Conservation (phyloP, 2,888 invertebrate genomes). For the Metopia argyrocephala region DNA sequence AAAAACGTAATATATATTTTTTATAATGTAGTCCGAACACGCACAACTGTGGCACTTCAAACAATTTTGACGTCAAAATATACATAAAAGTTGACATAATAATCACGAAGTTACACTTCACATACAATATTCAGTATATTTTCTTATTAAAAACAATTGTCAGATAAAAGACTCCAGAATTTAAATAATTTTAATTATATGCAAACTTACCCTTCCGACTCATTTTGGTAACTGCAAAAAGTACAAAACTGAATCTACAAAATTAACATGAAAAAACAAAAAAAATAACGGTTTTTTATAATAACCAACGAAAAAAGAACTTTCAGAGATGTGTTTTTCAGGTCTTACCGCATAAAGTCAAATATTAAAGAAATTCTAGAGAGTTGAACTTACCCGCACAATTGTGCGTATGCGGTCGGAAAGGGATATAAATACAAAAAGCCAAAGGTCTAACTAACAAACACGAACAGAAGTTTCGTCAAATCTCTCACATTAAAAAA, state of each 20-base stretch:
- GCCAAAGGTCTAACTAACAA: too few species aligned
- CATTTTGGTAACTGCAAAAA: constrained; percentile 43
- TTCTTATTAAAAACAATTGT: constrained; percentile 44
- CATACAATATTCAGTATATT: constrained; percentile 32
- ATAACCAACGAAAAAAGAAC: constrained; percentile 17
- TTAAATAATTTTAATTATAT: constrained; percentile 39
- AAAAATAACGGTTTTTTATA: constrained; percentile 3
- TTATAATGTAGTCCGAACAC: constrained; percentile 44
- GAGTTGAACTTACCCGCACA: constrained; percentile 25
- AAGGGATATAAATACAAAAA: constrained; percentile 19
- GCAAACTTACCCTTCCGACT: constrained; percentile 45
- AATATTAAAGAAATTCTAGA: constrained; percentile 31
- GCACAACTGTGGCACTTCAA: constrained; percentile 46
- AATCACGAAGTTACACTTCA: constrained; percentile 32
- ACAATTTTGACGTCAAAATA: constrained; percentile 22
- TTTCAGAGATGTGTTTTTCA: constrained; percentile 7
- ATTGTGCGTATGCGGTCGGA: constrained; percentile 41
- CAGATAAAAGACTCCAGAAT: constrained; percentile 26
- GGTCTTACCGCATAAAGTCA: constrained; percentile 10
- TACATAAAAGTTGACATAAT: constrained; percentile 21
- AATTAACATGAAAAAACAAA: constrained; percentile 18
- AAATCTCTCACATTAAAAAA: too few species aligned
- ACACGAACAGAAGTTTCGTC: too few species aligned
- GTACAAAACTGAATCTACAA: constrained; percentile 18
- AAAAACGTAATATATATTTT: constrained; percentile 49